Evolutionary conservation across 2,797 vertebrate genomes (phyloP), one percentile per base, ranked within the genome.

Genomic region (Phoeniculus purpureus): DNA sequence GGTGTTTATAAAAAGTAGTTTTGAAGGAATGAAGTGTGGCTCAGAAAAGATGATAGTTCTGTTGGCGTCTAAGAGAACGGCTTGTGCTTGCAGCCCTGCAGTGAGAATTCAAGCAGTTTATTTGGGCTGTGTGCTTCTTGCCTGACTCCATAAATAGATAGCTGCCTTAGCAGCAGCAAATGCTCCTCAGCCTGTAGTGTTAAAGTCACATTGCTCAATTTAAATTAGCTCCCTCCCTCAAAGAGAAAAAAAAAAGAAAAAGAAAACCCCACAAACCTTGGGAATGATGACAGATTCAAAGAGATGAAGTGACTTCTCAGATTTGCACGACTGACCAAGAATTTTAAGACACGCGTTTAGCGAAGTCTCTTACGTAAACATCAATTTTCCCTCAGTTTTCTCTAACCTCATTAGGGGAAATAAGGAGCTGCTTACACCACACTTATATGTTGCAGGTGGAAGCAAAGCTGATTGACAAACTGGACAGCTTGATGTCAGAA

Each of bases 401-500:
- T 81, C 56, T 70, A 74, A 72, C 77, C 60, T 88, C 52, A 67
- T 82, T 66, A 70, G 93, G 64, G 55, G 71, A 22, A 31, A 61
- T 89, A 93, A 58, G 64, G 80, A 95, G 66, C 67, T 67, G 93
- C 78, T 96, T 93, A 87, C 74, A 78, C 85, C 87, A 78, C 88
- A 90, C 73, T 94, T 93, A 67, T 97, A 75, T 95, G 78, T 96
- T 94, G 81, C 97, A 99, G 99, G 99, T 99, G 96, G 99, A 99
- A 97, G 98, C 99, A 92, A 99, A 99, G 95, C 97, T 99, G 92
- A 99, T 99, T 78, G 99, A 99, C 97, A 99, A 99, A 96, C 96
- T 99, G 97, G 99, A 99, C 97, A 99, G 99, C 97, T 98, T 99
- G 84, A 99, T 99, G 99, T 99, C 99, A 3, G 99, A 99, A 95